Evolutionary conservation across 1,140 invertebrate species (phyloP).

Genomic region (Bombus vancouverensis): DNA sequence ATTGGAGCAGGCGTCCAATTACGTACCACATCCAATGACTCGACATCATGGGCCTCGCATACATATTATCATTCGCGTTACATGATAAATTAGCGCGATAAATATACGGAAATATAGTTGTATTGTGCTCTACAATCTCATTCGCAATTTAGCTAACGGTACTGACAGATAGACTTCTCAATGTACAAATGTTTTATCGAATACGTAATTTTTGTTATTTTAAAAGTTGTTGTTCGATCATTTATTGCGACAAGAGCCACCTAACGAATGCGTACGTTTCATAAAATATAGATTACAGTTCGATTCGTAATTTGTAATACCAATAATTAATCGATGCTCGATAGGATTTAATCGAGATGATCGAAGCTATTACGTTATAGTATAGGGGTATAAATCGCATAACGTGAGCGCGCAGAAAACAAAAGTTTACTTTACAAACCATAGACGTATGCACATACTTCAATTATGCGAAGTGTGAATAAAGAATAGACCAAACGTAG

Average conservation of each 20-base stretch:
- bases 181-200: background rate
- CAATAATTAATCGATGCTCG: too few relatives aligned
- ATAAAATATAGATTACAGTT: too few relatives aligned
- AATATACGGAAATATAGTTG: slow-evolving; percentile 10
- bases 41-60: background rate
- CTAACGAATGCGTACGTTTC: background rate
- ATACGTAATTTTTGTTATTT: background rate
- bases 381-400: background rate
- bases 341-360: too few relatives aligned
- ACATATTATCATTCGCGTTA: slow-evolving; percentile 30
- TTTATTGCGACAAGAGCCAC: background rate
- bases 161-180: background rate
- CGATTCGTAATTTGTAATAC: too few relatives aligned
- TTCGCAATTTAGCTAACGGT: background rate
- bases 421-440: background rate
- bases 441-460: background rate
- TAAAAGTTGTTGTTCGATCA: background rate
- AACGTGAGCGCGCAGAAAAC: background rate
- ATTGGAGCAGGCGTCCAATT: background rate
- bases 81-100: slow-evolving; percentile 12
- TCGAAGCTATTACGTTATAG: too few relatives aligned
- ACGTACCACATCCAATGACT: background rate
- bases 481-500: background rate
- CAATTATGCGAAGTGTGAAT: background rate
- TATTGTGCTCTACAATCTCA: background rate